These are phyloP conservation scores for Heliothis subflexa DNA, from an alignment of 1,140 invertebrate genomes.

Conservation along the genomic window DNA sequence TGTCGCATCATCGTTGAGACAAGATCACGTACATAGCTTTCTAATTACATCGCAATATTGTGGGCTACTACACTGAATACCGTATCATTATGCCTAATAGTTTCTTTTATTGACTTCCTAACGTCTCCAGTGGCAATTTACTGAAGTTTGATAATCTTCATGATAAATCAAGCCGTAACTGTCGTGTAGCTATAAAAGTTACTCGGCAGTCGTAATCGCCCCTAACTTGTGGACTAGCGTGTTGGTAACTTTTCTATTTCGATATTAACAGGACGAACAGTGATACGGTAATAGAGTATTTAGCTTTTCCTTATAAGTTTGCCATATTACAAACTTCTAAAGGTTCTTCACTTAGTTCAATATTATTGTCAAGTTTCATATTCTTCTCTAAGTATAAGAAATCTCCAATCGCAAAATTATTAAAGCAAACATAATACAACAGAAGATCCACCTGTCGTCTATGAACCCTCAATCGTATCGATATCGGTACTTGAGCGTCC, in stretches of 20 bases:
- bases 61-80: background rate
- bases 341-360: background rate
- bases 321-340: background rate
- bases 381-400: too few species aligned
- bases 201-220: background rate
- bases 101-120: background rate
- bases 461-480: background rate
- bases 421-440: too few species aligned
- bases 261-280: background rate
- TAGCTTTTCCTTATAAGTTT: background rate
- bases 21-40: background rate
- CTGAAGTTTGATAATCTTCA: constrained; percentile 2
- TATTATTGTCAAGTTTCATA: background rate
- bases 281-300: background rate
- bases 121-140: background rate
- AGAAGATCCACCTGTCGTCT: background rate
- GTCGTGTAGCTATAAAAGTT: constrained; percentile 35
- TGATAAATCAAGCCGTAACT: constrained; percentile 32
- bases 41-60: background rate
- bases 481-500: background rate
- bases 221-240: constrained; percentile 20
- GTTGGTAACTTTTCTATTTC: constrained; percentile 25
- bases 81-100: constrained; percentile 6
- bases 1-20: background rate
- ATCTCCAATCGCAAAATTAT: too few species aligned